Conservation (phyloP, 2,113 vertebrate species). For the Furnarius figulus region DNA sequence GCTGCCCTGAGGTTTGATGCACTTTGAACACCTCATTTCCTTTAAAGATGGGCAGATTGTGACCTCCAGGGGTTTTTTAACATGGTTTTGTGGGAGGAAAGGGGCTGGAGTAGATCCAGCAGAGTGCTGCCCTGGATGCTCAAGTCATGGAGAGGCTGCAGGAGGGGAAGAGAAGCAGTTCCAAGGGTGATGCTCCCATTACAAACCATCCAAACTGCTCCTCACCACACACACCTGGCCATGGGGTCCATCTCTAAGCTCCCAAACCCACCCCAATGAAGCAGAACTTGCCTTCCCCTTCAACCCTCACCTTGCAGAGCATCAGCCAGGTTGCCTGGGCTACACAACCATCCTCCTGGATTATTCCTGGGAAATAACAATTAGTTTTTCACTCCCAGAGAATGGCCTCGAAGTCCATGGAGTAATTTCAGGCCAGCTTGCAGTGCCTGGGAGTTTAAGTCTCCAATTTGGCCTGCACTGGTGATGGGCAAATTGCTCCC, state of each 20-base stretch:
- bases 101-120: neutral
- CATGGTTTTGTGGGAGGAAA: neutral
- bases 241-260: accelerated
- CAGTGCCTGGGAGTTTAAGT: neutral
- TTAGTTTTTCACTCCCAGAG: neutral
- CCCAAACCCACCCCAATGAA: neutral
- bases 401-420: neutral
- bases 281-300: neutral
- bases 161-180: neutral
- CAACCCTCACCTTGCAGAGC: neutral
- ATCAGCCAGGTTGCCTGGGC: neutral
- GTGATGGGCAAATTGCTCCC: neutral
- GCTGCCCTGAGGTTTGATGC: neutral
- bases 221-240: accelerated
- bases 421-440: neutral
- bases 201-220: neutral
- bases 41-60: neutral
- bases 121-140: neutral
- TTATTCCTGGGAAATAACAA: neutral
- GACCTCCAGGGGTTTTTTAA: neutral
- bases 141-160: accelerated
- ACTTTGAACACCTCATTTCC: accelerated
- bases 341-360: neutral
- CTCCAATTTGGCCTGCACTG: neutral
- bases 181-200: neutral